phyloP scores from a whole-genome alignment of 1,140 invertebrate genomes.

The Dendroctonus ponderosae region DNA sequence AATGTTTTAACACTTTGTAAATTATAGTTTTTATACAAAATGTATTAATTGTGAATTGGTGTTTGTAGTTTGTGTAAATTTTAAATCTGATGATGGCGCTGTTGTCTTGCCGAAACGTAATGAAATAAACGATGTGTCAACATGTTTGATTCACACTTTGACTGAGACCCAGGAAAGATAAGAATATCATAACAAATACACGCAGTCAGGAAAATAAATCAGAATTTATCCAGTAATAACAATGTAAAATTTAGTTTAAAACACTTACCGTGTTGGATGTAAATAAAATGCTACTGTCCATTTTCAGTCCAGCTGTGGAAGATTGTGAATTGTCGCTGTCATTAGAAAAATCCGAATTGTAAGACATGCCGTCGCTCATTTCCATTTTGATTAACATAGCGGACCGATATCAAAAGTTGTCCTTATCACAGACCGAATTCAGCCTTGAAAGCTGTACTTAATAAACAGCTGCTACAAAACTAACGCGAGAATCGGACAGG shows the following conservation, averaged over 20 bases:
- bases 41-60: no score
- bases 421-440: constrained; percentile 7
- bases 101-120: no score
- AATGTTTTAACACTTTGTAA: no score
- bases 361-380: constrained; percentile 48
- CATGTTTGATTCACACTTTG: no score
- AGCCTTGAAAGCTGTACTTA: constrained; percentile 7
- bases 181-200: no score
- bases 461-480: constrained; percentile 19
- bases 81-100: no score
- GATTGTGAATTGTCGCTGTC: constrained; percentile 50
- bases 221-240: neutral
- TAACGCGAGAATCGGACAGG: constrained; percentile 9
- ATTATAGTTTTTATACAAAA: no score
- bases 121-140: no score
- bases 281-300: constrained; percentile 42
- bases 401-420: neutral
- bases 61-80: no score
- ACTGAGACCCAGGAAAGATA: no score
- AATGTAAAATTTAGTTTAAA: neutral
- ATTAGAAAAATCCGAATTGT: constrained; percentile 50
- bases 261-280: constrained; percentile 39
- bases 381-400: constrained; percentile 45
- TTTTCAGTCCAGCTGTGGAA: constrained; percentile 42
- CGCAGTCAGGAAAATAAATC: neutral